A percentile compares a stretch with the other conserved stretches of the same genome.
These are phyloP conservation scores for Conus ventricosus DNA, from an alignment of 1,140 invertebrate genomes.

Conservation along the genomic window DNA sequence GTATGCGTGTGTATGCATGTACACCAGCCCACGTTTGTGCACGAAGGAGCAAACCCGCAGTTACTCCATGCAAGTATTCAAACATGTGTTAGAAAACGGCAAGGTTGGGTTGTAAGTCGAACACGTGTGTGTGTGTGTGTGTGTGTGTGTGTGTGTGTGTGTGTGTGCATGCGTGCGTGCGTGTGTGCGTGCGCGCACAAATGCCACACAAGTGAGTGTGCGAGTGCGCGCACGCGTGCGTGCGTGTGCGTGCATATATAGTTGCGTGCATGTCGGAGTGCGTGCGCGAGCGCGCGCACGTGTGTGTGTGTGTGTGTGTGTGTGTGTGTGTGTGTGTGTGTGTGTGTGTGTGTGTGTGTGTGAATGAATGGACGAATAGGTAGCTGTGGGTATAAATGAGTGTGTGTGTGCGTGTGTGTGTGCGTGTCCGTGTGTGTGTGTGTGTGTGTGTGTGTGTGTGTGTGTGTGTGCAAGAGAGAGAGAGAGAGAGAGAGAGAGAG, in stretches of 20 bases:
- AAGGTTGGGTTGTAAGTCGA: too few relatives aligned
- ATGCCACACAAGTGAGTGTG: neutral
- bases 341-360: neutral
- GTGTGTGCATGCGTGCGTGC: neutral
- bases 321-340: neutral
- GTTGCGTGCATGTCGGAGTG: neutral
- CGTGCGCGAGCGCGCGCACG: neutral
- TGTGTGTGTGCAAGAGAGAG: too few relatives aligned
- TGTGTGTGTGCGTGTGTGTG: neutral
- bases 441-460: too few relatives aligned
- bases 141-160: constrained; percentile 27
- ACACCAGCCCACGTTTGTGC: too few relatives aligned
- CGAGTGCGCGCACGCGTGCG: neutral
- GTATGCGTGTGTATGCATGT: too few relatives aligned
- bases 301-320: neutral
- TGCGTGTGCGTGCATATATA: neutral
- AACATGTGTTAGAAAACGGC: too few relatives aligned
- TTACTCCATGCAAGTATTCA: too few relatives aligned
- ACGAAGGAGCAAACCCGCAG: too few relatives aligned
- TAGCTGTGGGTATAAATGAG: neutral
- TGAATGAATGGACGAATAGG: neutral
- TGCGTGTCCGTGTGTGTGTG: too few relatives aligned
- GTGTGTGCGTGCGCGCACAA: neutral
- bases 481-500: too few relatives aligned
- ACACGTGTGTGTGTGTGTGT: neutral